phyloP scores from a whole-genome alignment of 2,113 vertebrate genomes.

The zebrafish (Danio rerio) region GRCz12tu NC_133181.1:38867001-38867500 shows the following conservation, averaged over 20 bases:
- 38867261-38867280: constrained; percentile 2
- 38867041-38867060: constrained; percentile 67
- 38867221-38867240: constrained; percentile 64
- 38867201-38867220: constrained; percentile 69
- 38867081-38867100: constrained; percentile 71
- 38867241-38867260: constrained; percentile 56
- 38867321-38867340: neutral
- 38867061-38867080: constrained; percentile 66
- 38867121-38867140: constrained; percentile 84
- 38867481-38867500: neutral
- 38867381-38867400: constrained; percentile 62
- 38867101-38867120: constrained; percentile 74
- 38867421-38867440: constrained; percentile 47
- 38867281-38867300: neutral
- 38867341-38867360: neutral
- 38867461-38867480: neutral
- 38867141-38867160: constrained; percentile 61
- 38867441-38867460: neutral
- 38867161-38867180: constrained; percentile 71
- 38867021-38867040: constrained; percentile 54
- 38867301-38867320: no score
- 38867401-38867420: constrained; percentile 65
- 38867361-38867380: no score
- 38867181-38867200: constrained; percentile 75
- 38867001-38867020: constrained; percentile 50